phyloP scores from a whole-genome alignment of 2,113 vertebrate species.

The Mesoclemmys tuberculata region DNA sequence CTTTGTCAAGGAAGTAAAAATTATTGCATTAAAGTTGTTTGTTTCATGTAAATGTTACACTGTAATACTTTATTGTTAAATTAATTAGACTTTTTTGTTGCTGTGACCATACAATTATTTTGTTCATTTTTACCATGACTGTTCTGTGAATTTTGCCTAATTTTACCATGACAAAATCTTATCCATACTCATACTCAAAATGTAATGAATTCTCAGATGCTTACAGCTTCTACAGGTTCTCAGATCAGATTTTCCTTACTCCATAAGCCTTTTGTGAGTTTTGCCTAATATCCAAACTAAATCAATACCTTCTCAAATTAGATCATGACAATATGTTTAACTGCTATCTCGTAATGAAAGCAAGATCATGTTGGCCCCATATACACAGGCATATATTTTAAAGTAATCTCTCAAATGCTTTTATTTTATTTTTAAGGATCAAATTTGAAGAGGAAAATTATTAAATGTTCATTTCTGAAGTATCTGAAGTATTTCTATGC shows the following conservation, averaged over 20 bases:
- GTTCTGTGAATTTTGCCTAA: too few species aligned
- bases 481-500: not conserved
- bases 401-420: not conserved
- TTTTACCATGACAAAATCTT: too few species aligned
- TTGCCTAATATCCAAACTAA: not conserved
- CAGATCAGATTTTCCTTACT: not conserved
- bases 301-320: not conserved
- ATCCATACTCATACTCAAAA: not conserved
- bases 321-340: not conserved
- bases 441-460: not conserved
- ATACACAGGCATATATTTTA: too few species aligned
- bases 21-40: too few species aligned
- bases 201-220: not conserved
- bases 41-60: too few species aligned
- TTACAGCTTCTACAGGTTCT: not conserved
- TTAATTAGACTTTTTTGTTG: too few species aligned
- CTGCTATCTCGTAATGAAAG: not conserved
- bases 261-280: not conserved
- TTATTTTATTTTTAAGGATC: not conserved
- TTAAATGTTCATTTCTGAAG: too few species aligned
- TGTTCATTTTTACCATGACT: too few species aligned
- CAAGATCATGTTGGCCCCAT: not conserved
- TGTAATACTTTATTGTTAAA: too few species aligned
- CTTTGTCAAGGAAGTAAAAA: too few species aligned
- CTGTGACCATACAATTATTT: too few species aligned